phyloP scores from a whole-genome alignment of 2,888 invertebrate species.

The Ennomos fuscantarius region DNA sequence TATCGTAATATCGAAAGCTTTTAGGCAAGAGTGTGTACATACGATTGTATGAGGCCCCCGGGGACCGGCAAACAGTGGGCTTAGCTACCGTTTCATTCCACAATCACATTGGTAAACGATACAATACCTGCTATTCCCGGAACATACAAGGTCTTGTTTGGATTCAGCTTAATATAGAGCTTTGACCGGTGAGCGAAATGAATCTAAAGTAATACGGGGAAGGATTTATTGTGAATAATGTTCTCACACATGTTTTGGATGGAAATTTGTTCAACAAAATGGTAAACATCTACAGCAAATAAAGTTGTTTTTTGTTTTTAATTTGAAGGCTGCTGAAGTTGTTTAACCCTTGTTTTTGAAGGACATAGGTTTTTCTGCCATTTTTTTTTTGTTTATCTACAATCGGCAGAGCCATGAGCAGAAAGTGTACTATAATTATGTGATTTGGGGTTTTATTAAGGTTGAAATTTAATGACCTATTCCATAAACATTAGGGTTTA shows the following conservation, averaged over 20 bases:
- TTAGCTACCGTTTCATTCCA: conserved; percentile 45
- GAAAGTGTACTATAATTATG: no score
- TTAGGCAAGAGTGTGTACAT: conserved; percentile 43
- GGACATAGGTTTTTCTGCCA: no score
- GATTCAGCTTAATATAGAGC: conserved; percentile 47
- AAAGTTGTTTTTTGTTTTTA: no score
- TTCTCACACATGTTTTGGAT: conserved; percentile 15
- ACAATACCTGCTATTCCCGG: conserved; percentile 41
- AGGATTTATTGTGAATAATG: conserved; percentile 25
- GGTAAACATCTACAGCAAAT: no score
- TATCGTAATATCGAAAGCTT: conserved; percentile 44
- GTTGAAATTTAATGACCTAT: no score
- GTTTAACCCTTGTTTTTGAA: no score
- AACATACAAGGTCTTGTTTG: conserved; percentile 44
- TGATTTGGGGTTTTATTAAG: no score
- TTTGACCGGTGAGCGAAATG: conserved; percentile 39
- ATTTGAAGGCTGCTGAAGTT: no score
- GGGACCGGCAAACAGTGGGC: conserved; percentile 48
- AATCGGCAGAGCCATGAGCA: no score
- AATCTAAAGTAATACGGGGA: conserved; percentile 29
- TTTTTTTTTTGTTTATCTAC: no score
- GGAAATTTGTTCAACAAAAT: neutral
- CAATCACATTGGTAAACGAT: conserved; percentile 53
- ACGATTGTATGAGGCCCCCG: conserved; percentile 43
- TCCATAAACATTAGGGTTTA: no score